A percentile compares a stretch with the other conserved stretches of the same genome.
phyloP scores from a whole-genome alignment of 2,888 invertebrate genomes.

The Xestia c-nigrum region DNA sequence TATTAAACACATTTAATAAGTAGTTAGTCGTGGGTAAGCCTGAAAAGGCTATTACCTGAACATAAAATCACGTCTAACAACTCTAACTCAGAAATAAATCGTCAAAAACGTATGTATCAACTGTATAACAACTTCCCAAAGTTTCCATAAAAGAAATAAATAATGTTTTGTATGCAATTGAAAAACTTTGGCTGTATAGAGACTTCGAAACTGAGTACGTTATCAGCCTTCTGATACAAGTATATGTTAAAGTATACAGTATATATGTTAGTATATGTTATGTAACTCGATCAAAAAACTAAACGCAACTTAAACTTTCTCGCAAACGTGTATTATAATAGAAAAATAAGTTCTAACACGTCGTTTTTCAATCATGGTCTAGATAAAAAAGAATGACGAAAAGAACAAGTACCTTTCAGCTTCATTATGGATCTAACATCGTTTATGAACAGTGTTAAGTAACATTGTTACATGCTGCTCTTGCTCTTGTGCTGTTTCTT shows the following conservation, averaged over 20 bases:
- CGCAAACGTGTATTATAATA: slow-evolving; percentile 8
- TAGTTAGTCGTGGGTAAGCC: neutral
- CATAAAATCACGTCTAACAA: too few species aligned
- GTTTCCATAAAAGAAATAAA: slow-evolving; percentile 7
- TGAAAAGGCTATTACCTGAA: neutral
- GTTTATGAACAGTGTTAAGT: neutral
- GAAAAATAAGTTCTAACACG: slow-evolving; percentile 29
- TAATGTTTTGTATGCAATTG: slow-evolving; percentile 40
- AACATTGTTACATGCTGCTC: neutral
- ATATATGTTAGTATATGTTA: too few species aligned
- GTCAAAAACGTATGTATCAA: neutral
- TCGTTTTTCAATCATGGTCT: too few species aligned
- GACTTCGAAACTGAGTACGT: slow-evolving; percentile 24
- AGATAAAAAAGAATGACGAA: too few species aligned
- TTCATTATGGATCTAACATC: too few species aligned
- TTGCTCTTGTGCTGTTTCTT: neutral
- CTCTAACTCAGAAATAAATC: neutral
- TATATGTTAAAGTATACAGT: too few species aligned
- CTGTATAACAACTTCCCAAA: neutral
- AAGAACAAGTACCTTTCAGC: too few species aligned
- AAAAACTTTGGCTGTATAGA: slow-evolving; percentile 45
- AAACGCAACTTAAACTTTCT: slow-evolving; percentile 31
- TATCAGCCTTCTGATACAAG: slow-evolving; percentile 46
- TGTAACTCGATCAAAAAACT: slow-evolving; percentile 33
- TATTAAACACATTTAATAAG: neutral